Percentiles rank a stretch among this genome's conserved stretches.
These are phyloP conservation scores for Catharus fuscescens DNA, from an alignment of 2,113 vertebrate genomes.

Conservation along the genomic window DNA sequence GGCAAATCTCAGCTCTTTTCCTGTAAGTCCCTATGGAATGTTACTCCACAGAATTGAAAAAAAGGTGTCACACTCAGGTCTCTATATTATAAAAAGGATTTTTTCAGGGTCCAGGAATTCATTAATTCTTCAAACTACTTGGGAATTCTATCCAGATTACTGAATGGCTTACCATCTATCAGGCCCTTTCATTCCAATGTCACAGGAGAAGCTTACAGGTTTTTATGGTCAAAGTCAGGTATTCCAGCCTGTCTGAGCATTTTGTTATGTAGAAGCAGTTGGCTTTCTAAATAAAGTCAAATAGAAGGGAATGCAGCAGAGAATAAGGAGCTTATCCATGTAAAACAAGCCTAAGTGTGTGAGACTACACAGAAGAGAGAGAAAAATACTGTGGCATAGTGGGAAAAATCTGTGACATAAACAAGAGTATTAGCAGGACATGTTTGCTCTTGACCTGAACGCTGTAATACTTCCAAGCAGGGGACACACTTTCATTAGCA, in stretches of 20 bases:
- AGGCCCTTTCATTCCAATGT: neutral
- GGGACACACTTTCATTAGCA: conserved; percentile 33
- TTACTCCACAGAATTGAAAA: neutral
- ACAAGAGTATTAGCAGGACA: conserved; percentile 34
- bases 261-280: neutral
- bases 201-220: neutral
- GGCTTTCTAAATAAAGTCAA: neutral
- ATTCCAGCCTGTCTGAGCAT: neutral
- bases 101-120: neutral
- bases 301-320: neutral
- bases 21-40: neutral
- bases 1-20: neutral
- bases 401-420: conserved; percentile 33
- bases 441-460: conserved; percentile 49
- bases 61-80: neutral
- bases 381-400: neutral
- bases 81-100: neutral
- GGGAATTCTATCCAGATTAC: neutral
- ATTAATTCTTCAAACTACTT: neutral
- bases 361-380: neutral
- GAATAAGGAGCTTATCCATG: neutral
- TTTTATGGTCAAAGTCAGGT: neutral
- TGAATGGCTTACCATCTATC: neutral
- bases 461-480: conserved; percentile 10
- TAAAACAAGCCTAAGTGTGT: neutral